These are phyloP conservation scores for Neogobius melanostomus DNA, from an alignment of 2,113 vertebrate genomes.

Conservation along the genomic window DNA sequence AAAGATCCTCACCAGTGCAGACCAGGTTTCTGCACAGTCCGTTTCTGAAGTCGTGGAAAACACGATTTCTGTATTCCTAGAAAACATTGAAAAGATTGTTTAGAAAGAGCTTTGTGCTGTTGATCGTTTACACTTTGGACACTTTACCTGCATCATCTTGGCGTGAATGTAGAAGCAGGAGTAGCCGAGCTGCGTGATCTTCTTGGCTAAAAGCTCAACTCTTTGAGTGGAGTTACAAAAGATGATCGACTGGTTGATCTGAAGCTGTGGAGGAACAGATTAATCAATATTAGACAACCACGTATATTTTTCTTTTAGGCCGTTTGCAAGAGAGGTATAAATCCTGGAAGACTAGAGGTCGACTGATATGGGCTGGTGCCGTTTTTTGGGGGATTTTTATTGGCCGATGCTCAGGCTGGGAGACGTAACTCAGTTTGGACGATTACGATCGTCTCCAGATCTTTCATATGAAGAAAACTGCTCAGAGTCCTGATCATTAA, in stretches of 20 bases:
- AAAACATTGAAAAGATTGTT: background rate
- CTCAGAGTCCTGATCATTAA: too few species aligned
- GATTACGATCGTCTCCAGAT: too few species aligned
- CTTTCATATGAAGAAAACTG: too few species aligned
- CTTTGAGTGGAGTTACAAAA: slow-evolving; percentile 83
- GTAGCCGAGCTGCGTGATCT: slow-evolving; percentile 82
- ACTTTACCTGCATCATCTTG: slow-evolving; percentile 82
- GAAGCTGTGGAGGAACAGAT: slow-evolving; percentile 64
- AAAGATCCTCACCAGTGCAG: slow-evolving; percentile 73
- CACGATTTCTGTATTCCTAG: slow-evolving; percentile 77
- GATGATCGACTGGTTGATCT: slow-evolving; percentile 84
- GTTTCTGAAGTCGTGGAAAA: slow-evolving; percentile 81
- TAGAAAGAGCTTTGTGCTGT: background rate
- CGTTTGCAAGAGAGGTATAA: too few species aligned
- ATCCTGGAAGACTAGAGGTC: too few species aligned
- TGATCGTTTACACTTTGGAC: background rate
- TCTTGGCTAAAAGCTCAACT: slow-evolving; percentile 81
- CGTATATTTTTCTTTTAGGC: too few species aligned
- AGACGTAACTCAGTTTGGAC: too few species aligned
- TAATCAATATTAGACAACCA: background rate
- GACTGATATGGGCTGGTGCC: too few species aligned
- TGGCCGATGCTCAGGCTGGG: too few species aligned
- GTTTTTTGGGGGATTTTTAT: too few species aligned
- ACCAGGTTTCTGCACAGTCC: slow-evolving; percentile 82
- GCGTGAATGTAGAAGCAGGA: slow-evolving; percentile 84